Evolutionary conservation across 2,113 vertebrate genomes (phyloP).

Genomic region (Dicaeum eximium): DNA sequence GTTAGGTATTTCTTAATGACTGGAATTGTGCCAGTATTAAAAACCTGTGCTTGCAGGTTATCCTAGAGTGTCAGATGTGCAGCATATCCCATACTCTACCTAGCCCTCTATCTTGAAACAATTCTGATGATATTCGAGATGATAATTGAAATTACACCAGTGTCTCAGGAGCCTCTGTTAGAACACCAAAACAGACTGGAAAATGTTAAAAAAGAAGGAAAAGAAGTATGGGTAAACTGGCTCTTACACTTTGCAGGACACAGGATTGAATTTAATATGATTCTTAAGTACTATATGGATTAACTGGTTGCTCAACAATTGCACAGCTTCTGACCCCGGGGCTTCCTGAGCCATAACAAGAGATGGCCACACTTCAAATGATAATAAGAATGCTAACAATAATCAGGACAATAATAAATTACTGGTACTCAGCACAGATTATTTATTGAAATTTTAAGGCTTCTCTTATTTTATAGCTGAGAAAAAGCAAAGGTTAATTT

Average conservation of each 20-base stretch:
- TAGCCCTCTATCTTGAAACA: neutral
- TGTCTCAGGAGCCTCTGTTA: neutral
- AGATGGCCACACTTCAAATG: neutral
- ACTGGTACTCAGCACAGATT: neutral
- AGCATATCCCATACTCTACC: rapidly evolving
- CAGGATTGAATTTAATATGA: neutral
- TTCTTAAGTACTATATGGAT: neutral
- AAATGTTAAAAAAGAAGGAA: neutral
- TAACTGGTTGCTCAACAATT: neutral
- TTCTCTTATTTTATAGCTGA: conserved; percentile 2
- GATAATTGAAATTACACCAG: neutral
- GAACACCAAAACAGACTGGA: neutral
- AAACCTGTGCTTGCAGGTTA: neutral
- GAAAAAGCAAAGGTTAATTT: conserved; percentile 20
- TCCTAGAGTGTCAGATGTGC: neutral
- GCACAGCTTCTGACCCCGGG: neutral
- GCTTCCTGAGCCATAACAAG: neutral
- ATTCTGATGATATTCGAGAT: neutral
- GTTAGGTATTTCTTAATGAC: neutral
- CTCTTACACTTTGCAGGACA: neutral
- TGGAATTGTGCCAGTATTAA: neutral
- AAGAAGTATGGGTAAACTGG: neutral
- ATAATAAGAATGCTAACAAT: neutral
- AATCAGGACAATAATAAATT: neutral
- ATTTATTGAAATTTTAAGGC: neutral